Conservation (phyloP, 2,888 invertebrate species). For the Drosophila kambysellisi region DNA sequence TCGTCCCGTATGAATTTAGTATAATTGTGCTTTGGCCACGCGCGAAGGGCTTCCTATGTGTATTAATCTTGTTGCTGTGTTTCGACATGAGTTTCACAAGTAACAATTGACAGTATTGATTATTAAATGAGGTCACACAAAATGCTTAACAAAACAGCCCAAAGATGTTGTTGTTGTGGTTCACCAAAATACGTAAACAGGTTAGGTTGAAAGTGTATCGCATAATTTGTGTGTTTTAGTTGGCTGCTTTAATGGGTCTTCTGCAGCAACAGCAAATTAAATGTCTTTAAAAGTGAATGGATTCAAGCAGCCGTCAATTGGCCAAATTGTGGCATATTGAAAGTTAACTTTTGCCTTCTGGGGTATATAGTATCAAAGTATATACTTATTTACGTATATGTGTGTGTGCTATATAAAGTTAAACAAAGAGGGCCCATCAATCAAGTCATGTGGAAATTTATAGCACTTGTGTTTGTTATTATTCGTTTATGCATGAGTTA, state of each 20-base stretch:
- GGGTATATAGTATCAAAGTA: conserved; percentile 6
- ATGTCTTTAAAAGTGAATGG: conserved; percentile 5
- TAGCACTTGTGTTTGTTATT: conserved; percentile 82
- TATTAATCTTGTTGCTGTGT: background rate
- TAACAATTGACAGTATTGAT: conserved; percentile 25
- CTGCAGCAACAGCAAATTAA: background rate
- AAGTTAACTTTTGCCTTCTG: conserved; percentile 20
- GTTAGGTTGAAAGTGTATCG: conserved; percentile 22
- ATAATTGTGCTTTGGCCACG: conserved; percentile 8
- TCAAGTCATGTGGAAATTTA: conserved; percentile 82
- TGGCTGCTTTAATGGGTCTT: conserved; percentile 17
- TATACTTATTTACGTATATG: background rate
- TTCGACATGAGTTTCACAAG: conserved; percentile 1
- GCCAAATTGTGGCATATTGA: conserved; percentile 24
- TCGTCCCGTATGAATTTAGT: conserved; percentile 12
- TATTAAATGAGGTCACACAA: conserved; percentile 42
- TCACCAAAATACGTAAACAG: conserved; percentile 26
- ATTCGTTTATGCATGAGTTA: conserved; percentile 81
- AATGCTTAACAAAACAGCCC: conserved; percentile 2
- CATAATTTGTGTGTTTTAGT: conserved; percentile 26
- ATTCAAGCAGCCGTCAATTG: conserved; percentile 30
- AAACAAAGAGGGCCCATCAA: conserved; percentile 67
- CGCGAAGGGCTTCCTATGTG: background rate
- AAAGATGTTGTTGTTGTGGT: background rate
- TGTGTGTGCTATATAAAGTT: conserved; percentile 18